These are phyloP conservation scores for Diadegma fenestrale DNA, from an alignment of 2,888 invertebrate species.

Conservation along the genomic window DNA sequence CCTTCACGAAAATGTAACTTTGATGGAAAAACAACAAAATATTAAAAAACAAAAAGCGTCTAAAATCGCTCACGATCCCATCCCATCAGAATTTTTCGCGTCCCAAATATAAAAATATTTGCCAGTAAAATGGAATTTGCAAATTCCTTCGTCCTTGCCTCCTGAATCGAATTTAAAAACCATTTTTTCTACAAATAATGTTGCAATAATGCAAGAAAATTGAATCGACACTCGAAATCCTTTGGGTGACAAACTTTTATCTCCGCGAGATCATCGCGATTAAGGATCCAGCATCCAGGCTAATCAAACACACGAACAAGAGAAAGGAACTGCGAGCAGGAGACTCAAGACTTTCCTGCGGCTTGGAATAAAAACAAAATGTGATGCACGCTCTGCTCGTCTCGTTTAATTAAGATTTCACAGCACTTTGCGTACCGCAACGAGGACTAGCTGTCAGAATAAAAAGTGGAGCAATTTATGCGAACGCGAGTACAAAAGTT, in stretches of 20 bases:
- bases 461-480: constrained; percentile 6
- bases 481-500: not conserved
- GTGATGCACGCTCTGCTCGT: not conserved
- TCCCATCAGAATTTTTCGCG: not conserved
- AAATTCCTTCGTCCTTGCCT: not conserved
- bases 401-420: constrained; percentile 12
- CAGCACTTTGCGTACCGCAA: not conserved
- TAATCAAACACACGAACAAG: not conserved
- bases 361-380: constrained; percentile 8
- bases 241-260: not conserved
- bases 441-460: not conserved
- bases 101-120: not conserved
- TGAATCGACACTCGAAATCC: not conserved
- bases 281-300: not conserved
- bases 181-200: not conserved
- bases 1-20: not conserved
- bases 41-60: not conserved
- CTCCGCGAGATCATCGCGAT: not conserved
- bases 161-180: not conserved
- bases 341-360: not conserved
- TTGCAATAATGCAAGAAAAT: not conserved
- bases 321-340: not conserved
- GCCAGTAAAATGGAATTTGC: not conserved
- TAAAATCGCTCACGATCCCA: not conserved
- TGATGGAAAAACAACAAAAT: constrained; percentile 10